These are phyloP conservation scores for Riparia riparia DNA, from an alignment of 2,113 vertebrate genomes.

Conservation along the genomic window DNA sequence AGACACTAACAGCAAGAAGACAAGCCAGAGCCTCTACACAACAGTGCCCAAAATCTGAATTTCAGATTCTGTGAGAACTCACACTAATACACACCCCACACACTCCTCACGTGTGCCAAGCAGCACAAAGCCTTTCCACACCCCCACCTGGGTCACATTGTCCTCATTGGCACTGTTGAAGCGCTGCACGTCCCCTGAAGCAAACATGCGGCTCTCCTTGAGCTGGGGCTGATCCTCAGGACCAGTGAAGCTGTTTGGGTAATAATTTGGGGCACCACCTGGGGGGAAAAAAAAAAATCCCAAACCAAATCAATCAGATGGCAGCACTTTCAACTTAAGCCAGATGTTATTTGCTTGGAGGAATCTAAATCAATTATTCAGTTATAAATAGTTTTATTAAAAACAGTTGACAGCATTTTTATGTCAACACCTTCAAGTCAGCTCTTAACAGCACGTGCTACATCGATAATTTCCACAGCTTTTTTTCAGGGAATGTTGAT, in stretches of 20 bases:
- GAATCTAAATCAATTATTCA: neutral
- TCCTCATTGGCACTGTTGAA: constrained; percentile 88
- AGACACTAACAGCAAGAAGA: neutral
- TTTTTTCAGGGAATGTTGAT: neutral
- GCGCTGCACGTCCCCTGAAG: constrained; percentile 82
- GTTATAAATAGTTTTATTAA: fast-evolving
- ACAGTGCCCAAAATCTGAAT: fast-evolving
- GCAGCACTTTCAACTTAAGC: neutral
- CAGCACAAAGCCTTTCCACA: neutral
- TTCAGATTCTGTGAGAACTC: neutral
- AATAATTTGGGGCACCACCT: constrained; percentile 97
- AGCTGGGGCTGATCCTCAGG: constrained; percentile 76
- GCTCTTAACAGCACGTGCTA: neutral
- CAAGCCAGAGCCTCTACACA: neutral
- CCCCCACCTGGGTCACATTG: constrained; percentile 89
- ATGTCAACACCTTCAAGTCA: neutral
- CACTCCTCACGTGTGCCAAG: neutral
- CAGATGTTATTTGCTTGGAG: neutral
- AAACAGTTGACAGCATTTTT: neutral
- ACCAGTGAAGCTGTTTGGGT: constrained; percentile 93
- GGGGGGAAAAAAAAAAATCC: neutral
- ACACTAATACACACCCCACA: neutral
- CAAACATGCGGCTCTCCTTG: constrained; percentile 66
- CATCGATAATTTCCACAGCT: neutral
- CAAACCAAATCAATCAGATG: neutral